Evolutionary conservation across 2,113 vertebrate species (phyloP).

Genomic region (Plectropomus leopardus): DNA sequence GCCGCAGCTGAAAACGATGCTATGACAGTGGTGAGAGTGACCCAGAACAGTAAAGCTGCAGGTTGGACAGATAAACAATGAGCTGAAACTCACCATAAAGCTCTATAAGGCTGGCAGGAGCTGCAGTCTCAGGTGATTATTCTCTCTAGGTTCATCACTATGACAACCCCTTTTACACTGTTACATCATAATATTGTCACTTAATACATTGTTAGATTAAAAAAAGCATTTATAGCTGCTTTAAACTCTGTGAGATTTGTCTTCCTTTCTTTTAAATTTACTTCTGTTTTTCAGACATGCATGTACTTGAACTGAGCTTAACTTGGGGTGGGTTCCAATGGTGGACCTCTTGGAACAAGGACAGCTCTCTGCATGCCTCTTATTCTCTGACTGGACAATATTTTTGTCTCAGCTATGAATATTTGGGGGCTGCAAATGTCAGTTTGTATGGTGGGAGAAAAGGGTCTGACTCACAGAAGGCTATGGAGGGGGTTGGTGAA

Average conservation of each 20-base stretch:
- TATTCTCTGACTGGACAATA: neutral
- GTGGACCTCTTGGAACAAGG: neutral
- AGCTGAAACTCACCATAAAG: neutral
- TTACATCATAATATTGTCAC: too few relatives aligned
- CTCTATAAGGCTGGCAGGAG: neutral
- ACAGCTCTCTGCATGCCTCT: neutral
- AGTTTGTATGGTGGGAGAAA: conserved; percentile 22
- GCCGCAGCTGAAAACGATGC: neutral
- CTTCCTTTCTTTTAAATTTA: neutral
- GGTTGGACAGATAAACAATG: neutral
- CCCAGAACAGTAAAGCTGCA: neutral
- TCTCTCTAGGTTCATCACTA: neutral
- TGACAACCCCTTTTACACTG: neutral
- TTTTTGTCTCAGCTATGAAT: conserved; percentile 27
- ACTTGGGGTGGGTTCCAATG: too few relatives aligned
- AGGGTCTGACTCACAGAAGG: conserved; percentile 41
- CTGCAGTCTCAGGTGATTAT: conserved; percentile 2
- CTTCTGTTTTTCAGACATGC: neutral
- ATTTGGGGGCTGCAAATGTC: conserved; percentile 27
- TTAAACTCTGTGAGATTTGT: neutral
- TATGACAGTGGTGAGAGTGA: neutral
- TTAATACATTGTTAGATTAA: conserved; percentile 3
- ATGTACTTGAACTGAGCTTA: neutral
- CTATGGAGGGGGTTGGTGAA: conserved; percentile 12
- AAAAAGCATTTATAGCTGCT: conserved; percentile 9